Base-by-base conservation (phyloP, 2,888 invertebrate species). In the Pomacea canaliculata region DNA sequence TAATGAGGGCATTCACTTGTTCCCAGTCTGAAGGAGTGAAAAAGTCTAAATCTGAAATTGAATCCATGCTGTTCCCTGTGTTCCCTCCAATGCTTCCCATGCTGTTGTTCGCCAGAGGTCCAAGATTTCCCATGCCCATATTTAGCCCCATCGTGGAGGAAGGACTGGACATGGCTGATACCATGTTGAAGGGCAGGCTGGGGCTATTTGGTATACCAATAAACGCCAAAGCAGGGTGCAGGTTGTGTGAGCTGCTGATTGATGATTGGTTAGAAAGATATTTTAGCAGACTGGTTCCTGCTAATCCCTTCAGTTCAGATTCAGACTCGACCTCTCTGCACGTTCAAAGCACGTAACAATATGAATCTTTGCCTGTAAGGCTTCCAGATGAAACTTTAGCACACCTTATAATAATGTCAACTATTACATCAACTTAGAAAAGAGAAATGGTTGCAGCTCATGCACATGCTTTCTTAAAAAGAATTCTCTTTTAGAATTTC, bases 231-330 rank as follows among this genome's bases (percentile, higher is more conserved):
- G 46, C 62, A 10, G 60, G 46, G 71, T 71, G 67, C 63, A 27
- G 70, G n/a, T n/a, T 46, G 19, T 18, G 60, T 10, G 49, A 13
- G 68, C 66, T 71, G 37, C 62, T 27, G 10, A 23, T 60, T 12
- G 70, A 72, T 18, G 83, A 80, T 62, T 84, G 85, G 19, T 85
- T 85, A 69, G 90, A 89, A 74, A 90, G 86, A 27, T 90, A 87
- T 82, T 90, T 90, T 88, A 90, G 89, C 66, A 90, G 83, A 84
- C 90, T 90, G 23, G 89, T 88, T 19, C 89, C 87, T 13, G 90
- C 89, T 37, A 89, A 88, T 12, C 90, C 90, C 80, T 89, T 90
- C 78, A 89, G 79, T 79, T 90, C 89, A 63, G 84, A 82, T 56
- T 88, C 89, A 8, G 87, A 84, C 73, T 90, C 90, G 83, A 90